These are phyloP conservation scores for Contarinia nasturtii DNA, from an alignment of 1,140 invertebrate genomes.

Conservation along the genomic window DNA sequence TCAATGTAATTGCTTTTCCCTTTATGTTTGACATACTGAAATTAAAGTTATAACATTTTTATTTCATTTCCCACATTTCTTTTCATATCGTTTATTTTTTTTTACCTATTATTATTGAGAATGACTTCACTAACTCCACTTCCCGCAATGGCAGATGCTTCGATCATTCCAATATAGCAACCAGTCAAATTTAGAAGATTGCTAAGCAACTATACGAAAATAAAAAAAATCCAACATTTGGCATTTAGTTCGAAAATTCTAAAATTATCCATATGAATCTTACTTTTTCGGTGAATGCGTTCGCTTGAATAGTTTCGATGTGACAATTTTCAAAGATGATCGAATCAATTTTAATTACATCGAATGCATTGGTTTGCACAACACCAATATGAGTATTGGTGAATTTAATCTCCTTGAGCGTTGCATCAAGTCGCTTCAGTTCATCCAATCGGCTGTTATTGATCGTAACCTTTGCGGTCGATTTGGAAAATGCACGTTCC, in stretches of 20 bases:
- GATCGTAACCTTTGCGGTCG: constrained; percentile 12
- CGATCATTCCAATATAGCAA: constrained; percentile 15
- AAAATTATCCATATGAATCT: neutral
- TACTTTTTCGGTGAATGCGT: constrained; percentile 14
- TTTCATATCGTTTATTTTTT: neutral
- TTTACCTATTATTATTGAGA: constrained; percentile 15
- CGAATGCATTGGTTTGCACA: constrained; percentile 12
- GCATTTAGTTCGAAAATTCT: neutral
- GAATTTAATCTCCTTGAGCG: constrained; percentile 14
- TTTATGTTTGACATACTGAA: constrained; percentile 15
- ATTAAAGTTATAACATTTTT: constrained; percentile 1
- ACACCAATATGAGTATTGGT: constrained; percentile 10
- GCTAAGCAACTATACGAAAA: constrained; percentile 11
- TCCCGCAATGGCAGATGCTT: constrained; percentile 16
- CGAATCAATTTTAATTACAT: constrained; percentile 15
- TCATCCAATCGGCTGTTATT: constrained; percentile 5
- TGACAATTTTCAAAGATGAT: constrained; percentile 12
- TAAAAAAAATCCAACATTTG: neutral
- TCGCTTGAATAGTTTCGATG: constrained; percentile 12
- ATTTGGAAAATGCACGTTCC: constrained; percentile 12
- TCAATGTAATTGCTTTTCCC: constrained; percentile 11
- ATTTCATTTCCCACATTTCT: neutral
- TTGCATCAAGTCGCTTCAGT: constrained; percentile 12
- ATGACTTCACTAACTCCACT: constrained; percentile 15
- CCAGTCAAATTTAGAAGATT: constrained; percentile 13